Evolutionary conservation across 2,797 vertebrate genomes (phyloP).

Genomic region (Syndactyla subalaris): DNA sequence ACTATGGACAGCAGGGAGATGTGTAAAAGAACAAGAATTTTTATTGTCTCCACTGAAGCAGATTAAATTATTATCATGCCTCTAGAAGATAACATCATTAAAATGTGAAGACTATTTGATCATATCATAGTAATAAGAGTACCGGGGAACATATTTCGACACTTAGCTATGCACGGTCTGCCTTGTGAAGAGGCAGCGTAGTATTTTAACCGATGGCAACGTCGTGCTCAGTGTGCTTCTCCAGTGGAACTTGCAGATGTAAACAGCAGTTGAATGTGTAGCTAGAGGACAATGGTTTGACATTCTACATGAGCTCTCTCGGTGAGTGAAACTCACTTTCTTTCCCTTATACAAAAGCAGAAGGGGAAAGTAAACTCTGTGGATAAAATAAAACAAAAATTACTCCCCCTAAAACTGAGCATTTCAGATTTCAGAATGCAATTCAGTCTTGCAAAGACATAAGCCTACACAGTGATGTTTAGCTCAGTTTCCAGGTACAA

Average conservation of each 20-base stretch:
- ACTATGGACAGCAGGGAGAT: conserved; percentile 6
- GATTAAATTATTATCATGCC: not conserved
- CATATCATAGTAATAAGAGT: not conserved
- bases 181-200: not conserved
- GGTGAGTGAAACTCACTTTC: not conserved
- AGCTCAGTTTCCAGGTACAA: not conserved
- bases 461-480: not conserved
- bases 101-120: conserved; percentile 6
- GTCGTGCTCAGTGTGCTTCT: not conserved
- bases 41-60: conserved; percentile 39
- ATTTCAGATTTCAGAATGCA: not conserved
- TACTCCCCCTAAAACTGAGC: not conserved
- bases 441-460: not conserved
- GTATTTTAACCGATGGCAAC: not conserved
- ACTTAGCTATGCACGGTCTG: not conserved
- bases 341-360: not conserved
- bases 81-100: conserved; percentile 19
- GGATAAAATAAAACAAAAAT: not conserved
- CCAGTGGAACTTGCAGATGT: conserved; percentile 1
- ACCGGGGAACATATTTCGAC: not conserved
- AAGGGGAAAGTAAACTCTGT: not conserved
- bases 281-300: not conserved
- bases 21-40: not conserved
- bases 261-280: not conserved
- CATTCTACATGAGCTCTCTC: not conserved